A percentile compares a stretch with the other conserved stretches of the same genome.
These are phyloP conservation scores for chimpanzee (Pan troglodytes) DNA, from an alignment of 2,113 vertebrate species.

Conservation along the genomic window NHGRI_mPanTro3-v2.1_pri NC_072412.2:31312001-31312500, in stretches of 20 bases:
- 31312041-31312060: neutral
- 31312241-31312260: neutral
- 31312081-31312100: neutral
- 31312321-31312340: neutral
- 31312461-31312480: neutral
- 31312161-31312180: slow-evolving; percentile 49
- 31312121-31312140: slow-evolving; percentile 46
- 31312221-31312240: neutral
- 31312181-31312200: slow-evolving; percentile 42
- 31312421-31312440: neutral
- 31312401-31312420: neutral
- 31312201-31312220: neutral
- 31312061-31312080: neutral
- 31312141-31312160: slow-evolving; percentile 57
- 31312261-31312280: slow-evolving; percentile 36
- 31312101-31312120: neutral
- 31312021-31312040: neutral
- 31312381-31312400: slow-evolving; percentile 32
- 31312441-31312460: neutral
- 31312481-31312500: neutral
- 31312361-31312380: slow-evolving; percentile 37
- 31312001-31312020: neutral
- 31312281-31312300: slow-evolving; percentile 19
- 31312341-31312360: slow-evolving; percentile 56
- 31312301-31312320: slow-evolving; percentile 52